Evolutionary conservation across 2,113 vertebrate genomes (phyloP), one percentile per base, ranked within the genome.

Genomic region (Camelus dromedarius): DNA sequence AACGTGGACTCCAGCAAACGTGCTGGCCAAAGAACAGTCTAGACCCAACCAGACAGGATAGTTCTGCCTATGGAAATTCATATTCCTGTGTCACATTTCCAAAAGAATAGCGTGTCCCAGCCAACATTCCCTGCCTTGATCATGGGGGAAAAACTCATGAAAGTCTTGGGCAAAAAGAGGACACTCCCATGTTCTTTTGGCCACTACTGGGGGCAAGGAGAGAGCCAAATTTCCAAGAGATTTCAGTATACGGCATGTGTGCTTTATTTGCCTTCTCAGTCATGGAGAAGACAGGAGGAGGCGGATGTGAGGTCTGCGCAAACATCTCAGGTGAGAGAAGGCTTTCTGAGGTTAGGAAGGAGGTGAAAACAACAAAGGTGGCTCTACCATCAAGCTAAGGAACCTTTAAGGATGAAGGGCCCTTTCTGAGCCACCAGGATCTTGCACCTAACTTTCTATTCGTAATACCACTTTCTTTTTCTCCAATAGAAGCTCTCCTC

Each of bases 21-120:
- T 18, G 22, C 15, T 13, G 82, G 93, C 82, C 82, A 48, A 54
- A 14, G 4, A 64, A 86, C 58, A 84, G 92, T 93, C 92, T 81
- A 77, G 94, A 92, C 93, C 92, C 20, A 18, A 80, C 52, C 80
- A 90, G 91, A 96, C 85, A 26, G 79, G 76, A 42, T 89, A 56
- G 67, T 50, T 93, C 35, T 73, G 87, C 83, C 90, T 91, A 50
- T 90, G 96, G 96, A 98, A 96, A 96, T 84, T 97, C 82, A 83
- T 64, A 87, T 42, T 87, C 70, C 38, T 56, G 32, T 56, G 54
- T 93, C 95, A 81, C 75, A 64, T 95, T 97, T 95, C 93, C 92
- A 76, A 91, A 94, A 95, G 87, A 95, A 90, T 79, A 75, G 62
- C 60, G n/a, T 67, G 56, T 72, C 66, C 86, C 50, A 62, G 96